A percentile compares a stretch with the other conserved stretches of the same genome.
Evolutionary conservation across 2,797 vertebrate species (phyloP).

Genomic region (Pangasius macronema): DNA sequence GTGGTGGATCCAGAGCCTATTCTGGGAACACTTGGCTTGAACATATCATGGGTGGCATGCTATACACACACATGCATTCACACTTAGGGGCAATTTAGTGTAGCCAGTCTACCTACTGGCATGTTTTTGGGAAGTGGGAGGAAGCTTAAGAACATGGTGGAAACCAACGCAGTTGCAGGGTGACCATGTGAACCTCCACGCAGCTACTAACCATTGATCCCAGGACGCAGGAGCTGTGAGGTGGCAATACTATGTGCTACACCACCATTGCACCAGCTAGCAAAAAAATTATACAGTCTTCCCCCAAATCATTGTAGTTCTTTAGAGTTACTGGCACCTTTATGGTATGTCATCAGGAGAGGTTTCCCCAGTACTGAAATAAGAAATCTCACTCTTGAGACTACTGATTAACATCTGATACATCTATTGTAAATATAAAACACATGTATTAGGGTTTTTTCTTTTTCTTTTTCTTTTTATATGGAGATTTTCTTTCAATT

Average conservation of each 20-base stretch:
- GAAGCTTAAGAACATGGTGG: neutral
- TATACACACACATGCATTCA: neutral
- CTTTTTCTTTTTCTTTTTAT: neutral
- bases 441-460: neutral
- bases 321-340: neutral
- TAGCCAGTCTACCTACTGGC: neutral
- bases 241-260: neutral
- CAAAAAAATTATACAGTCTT: neutral
- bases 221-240: neutral
- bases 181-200: neutral
- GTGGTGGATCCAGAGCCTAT: neutral
- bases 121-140: neutral
- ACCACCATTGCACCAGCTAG: neutral
- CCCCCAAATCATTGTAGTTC: neutral
- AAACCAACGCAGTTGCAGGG: neutral
- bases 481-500: neutral
- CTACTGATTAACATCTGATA: neutral
- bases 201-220: neutral
- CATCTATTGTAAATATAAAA: neutral
- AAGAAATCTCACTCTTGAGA: neutral
- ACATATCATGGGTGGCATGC: neutral
- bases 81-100: neutral
- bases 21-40: neutral
- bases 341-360: neutral
- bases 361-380: neutral